Conservation (phyloP, 1,140 invertebrate genomes). For the Halotydeus destructor region DNA sequence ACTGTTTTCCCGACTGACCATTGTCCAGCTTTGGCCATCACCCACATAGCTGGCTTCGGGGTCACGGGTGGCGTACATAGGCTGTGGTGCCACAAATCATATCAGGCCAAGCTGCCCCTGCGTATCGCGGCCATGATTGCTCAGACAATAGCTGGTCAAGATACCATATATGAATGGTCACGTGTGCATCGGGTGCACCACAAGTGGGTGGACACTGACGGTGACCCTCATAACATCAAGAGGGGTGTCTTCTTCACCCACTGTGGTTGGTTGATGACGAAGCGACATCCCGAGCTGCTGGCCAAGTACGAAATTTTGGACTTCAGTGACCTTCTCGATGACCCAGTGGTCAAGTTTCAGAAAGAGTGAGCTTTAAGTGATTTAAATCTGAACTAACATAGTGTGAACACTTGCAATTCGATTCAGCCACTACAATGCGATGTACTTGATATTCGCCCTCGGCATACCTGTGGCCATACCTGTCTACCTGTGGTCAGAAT, state of each 20-base stretch:
- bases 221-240: constrained; percentile 57
- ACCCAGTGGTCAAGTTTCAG: constrained; percentile 64
- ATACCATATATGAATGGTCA: constrained; percentile 75
- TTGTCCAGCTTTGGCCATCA: too few relatives aligned
- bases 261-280: constrained; percentile 51
- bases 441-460: constrained; percentile 64
- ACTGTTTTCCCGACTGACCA: too few relatives aligned
- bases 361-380: constrained; percentile 36
- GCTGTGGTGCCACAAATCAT: constrained; percentile 26
- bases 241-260: constrained; percentile 58
- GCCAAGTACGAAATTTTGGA: constrained; percentile 64
- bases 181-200: constrained; percentile 58
- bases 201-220: constrained; percentile 55
- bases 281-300: constrained; percentile 43
- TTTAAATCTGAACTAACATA: background rate
- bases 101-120: constrained; percentile 31
- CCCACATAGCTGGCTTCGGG: constrained; percentile 7
- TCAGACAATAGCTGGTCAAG: constrained; percentile 58
- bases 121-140: constrained; percentile 26
- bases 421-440: constrained; percentile 47
- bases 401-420: constrained; percentile 33
- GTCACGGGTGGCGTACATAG: constrained; percentile 12
- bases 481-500: constrained; percentile 60
- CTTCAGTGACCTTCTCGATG: constrained; percentile 54
- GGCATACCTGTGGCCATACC: constrained; percentile 60